phyloP scores from a whole-genome alignment of 2,797 vertebrate species.

The Avahi laniger region DNA sequence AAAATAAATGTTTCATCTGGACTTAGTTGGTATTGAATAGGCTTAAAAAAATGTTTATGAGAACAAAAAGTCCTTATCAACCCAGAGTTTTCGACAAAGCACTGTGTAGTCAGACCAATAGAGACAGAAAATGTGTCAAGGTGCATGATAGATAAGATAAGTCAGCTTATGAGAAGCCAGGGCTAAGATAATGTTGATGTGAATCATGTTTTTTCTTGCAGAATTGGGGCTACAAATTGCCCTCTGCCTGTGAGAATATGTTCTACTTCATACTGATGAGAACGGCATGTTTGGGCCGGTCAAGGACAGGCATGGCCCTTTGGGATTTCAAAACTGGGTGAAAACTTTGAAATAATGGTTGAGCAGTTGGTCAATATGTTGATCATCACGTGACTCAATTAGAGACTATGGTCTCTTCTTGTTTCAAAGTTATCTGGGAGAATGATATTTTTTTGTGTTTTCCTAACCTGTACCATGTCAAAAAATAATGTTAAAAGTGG shows the following conservation, averaged over 20 bases:
- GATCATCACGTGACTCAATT: slow-evolving; percentile 54
- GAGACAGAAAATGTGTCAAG: slow-evolving; percentile 62
- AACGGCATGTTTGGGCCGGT: not conserved
- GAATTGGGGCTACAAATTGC: slow-evolving; percentile 47
- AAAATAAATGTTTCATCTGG: not conserved
- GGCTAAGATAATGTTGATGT: slow-evolving; percentile 53
- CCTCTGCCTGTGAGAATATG: slow-evolving; percentile 51
- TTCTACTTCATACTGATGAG: not conserved
- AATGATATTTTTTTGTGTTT: not conserved
- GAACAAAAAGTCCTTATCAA: slow-evolving; percentile 46
- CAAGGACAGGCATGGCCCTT: slow-evolving; percentile 46
- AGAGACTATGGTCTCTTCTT: slow-evolving; percentile 10
- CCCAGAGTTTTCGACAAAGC: slow-evolving; percentile 49
- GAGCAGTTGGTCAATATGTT: not conserved
- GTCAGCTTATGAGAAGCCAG: slow-evolving; percentile 58
- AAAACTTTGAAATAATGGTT: slow-evolving; percentile 65
- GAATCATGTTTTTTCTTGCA: slow-evolving; percentile 48
- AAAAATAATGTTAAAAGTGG: not conserved
- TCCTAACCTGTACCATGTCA: not conserved
- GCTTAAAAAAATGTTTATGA: not conserved
- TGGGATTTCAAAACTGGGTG: slow-evolving; percentile 66
- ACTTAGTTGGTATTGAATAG: slow-evolving; percentile 26
- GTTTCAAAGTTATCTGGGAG: slow-evolving; percentile 37
- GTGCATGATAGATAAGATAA: slow-evolving; percentile 69
- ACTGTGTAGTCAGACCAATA: not conserved